Evolutionary conservation across 30 jellyfish, hydroid and myxozoan genomes (phyloP).

Genomic region (Pelagia noctiluca): DNA sequence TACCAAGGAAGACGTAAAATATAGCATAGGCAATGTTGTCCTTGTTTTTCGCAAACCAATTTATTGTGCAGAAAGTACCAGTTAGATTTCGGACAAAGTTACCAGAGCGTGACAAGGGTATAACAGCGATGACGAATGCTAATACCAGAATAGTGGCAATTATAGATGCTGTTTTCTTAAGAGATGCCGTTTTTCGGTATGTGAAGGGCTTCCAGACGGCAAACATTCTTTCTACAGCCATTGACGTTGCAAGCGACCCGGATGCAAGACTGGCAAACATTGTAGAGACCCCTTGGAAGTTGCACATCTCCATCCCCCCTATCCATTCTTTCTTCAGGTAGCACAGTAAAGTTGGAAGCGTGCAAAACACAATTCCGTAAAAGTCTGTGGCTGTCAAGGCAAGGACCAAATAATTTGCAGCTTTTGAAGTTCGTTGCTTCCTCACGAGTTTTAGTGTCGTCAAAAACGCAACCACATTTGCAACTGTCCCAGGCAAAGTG

Average conservation of each 20-base stretch:
- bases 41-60: conserved; percentile 67
- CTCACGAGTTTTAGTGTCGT: conserved; percentile 51
- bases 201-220: conserved; percentile 67
- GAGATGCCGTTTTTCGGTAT: conserved; percentile 53
- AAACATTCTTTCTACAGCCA: conserved; percentile 68
- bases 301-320: conserved; percentile 76
- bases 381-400: conserved; percentile 64
- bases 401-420: conserved; percentile 42
- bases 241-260: conserved; percentile 66
- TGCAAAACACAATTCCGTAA: conserved; percentile 62
- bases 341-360: conserved; percentile 68
- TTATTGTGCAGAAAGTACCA: conserved; percentile 72
- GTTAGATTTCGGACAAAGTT: conserved; percentile 63
- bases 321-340: conserved; percentile 55
- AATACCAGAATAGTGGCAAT: conserved; percentile 12
- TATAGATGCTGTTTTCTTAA: conserved; percentile 23
- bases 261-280: conserved; percentile 80
- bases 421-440: conserved; percentile 40
- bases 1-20: conserved; percentile 55
- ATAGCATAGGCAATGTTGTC: conserved; percentile 67
- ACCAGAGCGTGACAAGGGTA: conserved; percentile 63
- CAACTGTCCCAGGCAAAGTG: conserved; percentile 53
- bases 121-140: conserved; percentile 38
- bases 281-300: conserved; percentile 73
- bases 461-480: conserved; percentile 54